Evolutionary conservation across 2,113 vertebrate genomes (phyloP).

Genomic region (Marcusenius ussheri): DNA sequence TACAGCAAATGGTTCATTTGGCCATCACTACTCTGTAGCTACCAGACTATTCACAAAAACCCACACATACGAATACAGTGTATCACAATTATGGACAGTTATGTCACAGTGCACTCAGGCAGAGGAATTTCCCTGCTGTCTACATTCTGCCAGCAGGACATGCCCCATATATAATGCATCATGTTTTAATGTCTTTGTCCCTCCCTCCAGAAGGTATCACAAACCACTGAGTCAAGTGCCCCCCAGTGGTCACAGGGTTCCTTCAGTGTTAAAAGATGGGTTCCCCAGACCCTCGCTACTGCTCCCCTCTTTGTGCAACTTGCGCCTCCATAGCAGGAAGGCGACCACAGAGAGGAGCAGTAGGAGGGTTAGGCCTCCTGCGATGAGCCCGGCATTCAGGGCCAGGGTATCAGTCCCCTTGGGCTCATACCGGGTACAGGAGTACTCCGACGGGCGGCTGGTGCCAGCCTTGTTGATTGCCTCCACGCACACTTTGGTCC

Average conservation of each 20-base stretch:
- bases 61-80: neutral
- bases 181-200: neutral
- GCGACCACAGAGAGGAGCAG: conserved; percentile 38
- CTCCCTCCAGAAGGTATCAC: neutral
- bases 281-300: conserved; percentile 50
- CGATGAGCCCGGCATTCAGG: conserved; percentile 35
- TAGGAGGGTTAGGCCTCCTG: conserved; percentile 44
- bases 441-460: conserved; percentile 40
- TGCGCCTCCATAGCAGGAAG: conserved; percentile 41
- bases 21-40: neutral
- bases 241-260: conserved; percentile 32
- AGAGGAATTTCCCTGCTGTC: neutral
- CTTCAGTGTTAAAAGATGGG: conserved; percentile 48
- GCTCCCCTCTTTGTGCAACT: conserved; percentile 32
- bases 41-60: neutral
- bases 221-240: neutral
- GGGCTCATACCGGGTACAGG: conserved; percentile 44
- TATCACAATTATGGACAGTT: too few species aligned
- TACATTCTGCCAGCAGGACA: neutral
- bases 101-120: neutral
- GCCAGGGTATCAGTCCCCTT: neutral
- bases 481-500: conserved; percentile 57
- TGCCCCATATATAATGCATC: neutral
- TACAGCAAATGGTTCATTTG: neutral
- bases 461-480: conserved; percentile 51